Conservation (phyloP, 2,113 vertebrate genomes). For the Menidia beryllina region DNA sequence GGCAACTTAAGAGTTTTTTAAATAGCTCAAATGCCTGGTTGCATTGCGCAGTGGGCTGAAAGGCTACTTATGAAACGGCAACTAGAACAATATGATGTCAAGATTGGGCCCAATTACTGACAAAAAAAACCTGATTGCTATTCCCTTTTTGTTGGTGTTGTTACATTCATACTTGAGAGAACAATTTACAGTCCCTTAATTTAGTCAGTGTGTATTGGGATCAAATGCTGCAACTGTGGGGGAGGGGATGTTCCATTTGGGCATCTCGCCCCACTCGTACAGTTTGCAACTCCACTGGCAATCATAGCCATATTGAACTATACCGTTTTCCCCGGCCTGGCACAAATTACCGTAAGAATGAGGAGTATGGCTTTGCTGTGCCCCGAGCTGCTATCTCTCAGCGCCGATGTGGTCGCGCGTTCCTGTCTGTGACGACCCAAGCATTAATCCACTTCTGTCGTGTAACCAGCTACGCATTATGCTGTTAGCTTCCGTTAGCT, state of each 20-base stretch:
- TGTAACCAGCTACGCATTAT: constrained; percentile 65
- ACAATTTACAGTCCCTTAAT: constrained; percentile 51
- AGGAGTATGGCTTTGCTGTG: constrained; percentile 14
- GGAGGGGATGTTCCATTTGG: constrained; percentile 76
- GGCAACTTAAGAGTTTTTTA: constrained; percentile 17
- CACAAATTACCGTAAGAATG: constrained; percentile 7
- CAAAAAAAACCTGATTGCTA: background rate
- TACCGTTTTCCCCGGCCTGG: constrained; percentile 3
- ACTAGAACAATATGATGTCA: background rate
- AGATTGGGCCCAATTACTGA: constrained; percentile 4
- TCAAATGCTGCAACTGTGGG: constrained; percentile 81
- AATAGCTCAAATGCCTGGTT: constrained; percentile 30
- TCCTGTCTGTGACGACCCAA: constrained; percentile 51
- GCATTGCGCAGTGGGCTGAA: constrained; percentile 46
- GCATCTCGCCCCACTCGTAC: constrained; percentile 65
- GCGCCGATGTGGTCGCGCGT: constrained; percentile 35
- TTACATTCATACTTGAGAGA: constrained; percentile 19
- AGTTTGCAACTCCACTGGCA: constrained; percentile 52
- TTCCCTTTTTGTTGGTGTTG: too few relatives aligned
- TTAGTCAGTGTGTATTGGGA: constrained; percentile 70
- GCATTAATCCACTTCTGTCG: constrained; percentile 65
- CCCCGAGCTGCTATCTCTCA: constrained; percentile 7
- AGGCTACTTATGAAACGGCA: background rate
- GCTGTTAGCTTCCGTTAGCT: constrained; percentile 49
- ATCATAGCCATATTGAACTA: constrained; percentile 7